Conservation (phyloP, 2,888 invertebrate species). For the Pheosia gnoma region DNA sequence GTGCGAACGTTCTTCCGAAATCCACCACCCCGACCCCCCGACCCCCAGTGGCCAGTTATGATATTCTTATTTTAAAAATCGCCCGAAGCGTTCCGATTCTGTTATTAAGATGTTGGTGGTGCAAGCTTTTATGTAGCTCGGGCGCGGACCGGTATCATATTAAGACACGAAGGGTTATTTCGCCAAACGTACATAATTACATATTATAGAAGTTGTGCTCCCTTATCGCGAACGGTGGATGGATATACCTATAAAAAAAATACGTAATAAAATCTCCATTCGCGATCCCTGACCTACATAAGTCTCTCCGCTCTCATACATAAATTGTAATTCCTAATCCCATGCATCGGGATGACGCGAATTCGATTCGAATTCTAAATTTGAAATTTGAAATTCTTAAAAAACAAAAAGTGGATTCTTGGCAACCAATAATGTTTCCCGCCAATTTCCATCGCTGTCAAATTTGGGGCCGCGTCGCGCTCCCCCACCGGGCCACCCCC, state of each 20-base stretch:
- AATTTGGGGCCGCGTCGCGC: constrained; percentile 75
- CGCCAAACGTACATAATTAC: constrained; percentile 41
- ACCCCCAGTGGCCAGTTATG: constrained; percentile 77
- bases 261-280: constrained; percentile 42
- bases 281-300: constrained; percentile 63
- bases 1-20: constrained; percentile 81
- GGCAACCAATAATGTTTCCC: constrained; percentile 79
- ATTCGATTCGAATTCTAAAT: constrained; percentile 34
- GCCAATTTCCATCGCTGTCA: constrained; percentile 84
- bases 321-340: constrained; percentile 49
- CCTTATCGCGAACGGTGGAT: constrained; percentile 37
- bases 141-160: constrained; percentile 49
- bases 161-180: constrained; percentile 56
- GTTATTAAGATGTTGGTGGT: constrained; percentile 81
- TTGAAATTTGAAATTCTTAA: constrained; percentile 46
- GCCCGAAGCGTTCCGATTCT: constrained; percentile 80
- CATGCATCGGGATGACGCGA: constrained; percentile 3
- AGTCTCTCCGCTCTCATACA: constrained; percentile 41
- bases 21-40: constrained; percentile 60
- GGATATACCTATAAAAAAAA: constrained; percentile 43
- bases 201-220: constrained; percentile 22
- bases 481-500: constrained; percentile 57
- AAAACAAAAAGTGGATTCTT: constrained; percentile 33
- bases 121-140: constrained; percentile 67
- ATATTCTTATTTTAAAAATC: constrained; percentile 82